These are phyloP conservation scores for Orthosia gracilis DNA, from an alignment of 2,888 invertebrate genomes.

Conservation along the genomic window DNA sequence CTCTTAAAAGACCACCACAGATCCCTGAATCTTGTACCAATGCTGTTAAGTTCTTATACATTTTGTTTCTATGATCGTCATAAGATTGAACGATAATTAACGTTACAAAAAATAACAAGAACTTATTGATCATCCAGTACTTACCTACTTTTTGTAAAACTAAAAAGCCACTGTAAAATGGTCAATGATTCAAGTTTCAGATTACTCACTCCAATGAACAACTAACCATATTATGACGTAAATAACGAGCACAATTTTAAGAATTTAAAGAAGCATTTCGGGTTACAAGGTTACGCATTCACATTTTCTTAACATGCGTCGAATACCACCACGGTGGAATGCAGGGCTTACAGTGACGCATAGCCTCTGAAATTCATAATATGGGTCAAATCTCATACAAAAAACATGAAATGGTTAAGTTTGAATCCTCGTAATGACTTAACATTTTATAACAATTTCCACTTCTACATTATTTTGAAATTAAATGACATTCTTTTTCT, in stretches of 20 bases:
- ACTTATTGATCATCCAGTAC: neutral
- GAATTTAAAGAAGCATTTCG: conserved; percentile 19
- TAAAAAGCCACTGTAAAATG: neutral
- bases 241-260: conserved; percentile 12
- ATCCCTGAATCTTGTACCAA: too few relatives aligned
- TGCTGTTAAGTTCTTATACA: neutral
- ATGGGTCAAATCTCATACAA: conserved; percentile 53
- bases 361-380: conserved; percentile 44
- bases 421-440: conserved; percentile 37
- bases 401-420: conserved; percentile 65
- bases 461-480: conserved; percentile 15
- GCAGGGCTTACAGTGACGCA: conserved; percentile 55
- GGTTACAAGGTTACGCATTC: conserved; percentile 32
- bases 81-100: neutral
- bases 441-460: conserved; percentile 21
- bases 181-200: neutral
- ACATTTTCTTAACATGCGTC: conserved; percentile 25
- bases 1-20: too few relatives aligned
- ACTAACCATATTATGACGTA: conserved; percentile 18
- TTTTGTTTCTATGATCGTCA: neutral
- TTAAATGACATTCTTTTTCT: conserved; percentile 24
- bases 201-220: conserved; percentile 13
- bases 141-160: neutral
- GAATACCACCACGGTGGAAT: conserved; percentile 43
- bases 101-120: neutral